Base-by-base conservation (phyloP, 2,888 invertebrate genomes). In the Lingula anatina region DNA sequence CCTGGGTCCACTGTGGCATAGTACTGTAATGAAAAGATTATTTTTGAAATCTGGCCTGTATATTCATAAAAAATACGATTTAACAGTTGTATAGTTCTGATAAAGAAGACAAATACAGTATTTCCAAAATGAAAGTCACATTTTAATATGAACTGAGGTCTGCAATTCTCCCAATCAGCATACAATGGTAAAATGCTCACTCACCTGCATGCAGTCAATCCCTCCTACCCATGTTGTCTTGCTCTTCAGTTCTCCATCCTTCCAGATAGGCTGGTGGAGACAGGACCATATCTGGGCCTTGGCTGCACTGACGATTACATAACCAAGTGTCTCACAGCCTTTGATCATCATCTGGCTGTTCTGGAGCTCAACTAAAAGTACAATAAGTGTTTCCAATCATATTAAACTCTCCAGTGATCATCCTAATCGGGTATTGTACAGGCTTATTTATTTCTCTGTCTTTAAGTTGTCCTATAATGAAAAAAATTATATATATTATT, bases 221-320 rank as follows among this genome's bases (percentile, higher is more conserved):
- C 89, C 86, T 21, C 96, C 96, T 56, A 89, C 86, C 95, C 97
- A 97, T 0, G 96, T 93, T 0, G 89, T 88, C 79, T 97, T 97
- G 27, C 89, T 86, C n/a, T 93, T 88, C 2, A 92, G 80, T 9
- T 89, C 88, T 45, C 88, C 81, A 65, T 89, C 87, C 44, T 86
- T 85, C 92, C 92, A 93, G 0, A 90, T 88, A 0, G 96, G 91
- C 47, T 88, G 84, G 75, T 93, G 91, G 37, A 88, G 83, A 47
- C 90, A 83, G 75, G 96, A 95, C 1, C 91, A 80, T 57, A 99
- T 91, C 78, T 93, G 90, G 0, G 97, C 93, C 64, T 94, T 90
- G 12, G 95, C 94, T 1, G 97, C 95, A 72, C 94, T 94, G 57
- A 99, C 82, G 60, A 99, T 91, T 47, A 99, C 91, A 80, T 97